Conservation (phyloP, 2,113 vertebrate species). For the Nerophis ophidion region DNA sequence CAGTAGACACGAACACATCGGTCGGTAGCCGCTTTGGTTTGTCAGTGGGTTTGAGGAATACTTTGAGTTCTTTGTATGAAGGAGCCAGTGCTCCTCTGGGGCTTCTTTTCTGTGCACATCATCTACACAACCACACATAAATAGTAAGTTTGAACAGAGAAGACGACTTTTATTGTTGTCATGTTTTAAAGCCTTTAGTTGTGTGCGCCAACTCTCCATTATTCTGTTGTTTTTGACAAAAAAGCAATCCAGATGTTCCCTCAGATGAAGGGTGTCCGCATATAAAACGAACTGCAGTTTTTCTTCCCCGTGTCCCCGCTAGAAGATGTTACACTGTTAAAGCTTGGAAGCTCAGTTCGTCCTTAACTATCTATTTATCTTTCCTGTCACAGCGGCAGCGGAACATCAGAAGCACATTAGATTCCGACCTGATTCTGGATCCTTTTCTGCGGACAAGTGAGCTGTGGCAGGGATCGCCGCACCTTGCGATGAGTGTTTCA, state of each 20-base stretch:
- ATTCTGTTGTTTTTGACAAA: slow-evolving; percentile 1
- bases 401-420: slow-evolving; percentile 36
- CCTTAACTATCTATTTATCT: slow-evolving; percentile 23
- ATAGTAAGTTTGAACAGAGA: slow-evolving; percentile 11
- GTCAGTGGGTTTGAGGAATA: slow-evolving; percentile 38
- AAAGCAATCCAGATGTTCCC: background rate
- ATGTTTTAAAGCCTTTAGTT: background rate
- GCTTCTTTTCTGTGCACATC: slow-evolving; percentile 18
- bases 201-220: background rate
- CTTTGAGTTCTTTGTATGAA: slow-evolving; percentile 24
- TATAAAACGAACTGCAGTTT: no score
- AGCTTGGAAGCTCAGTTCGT: slow-evolving; percentile 21
- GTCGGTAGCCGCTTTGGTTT: slow-evolving; percentile 43
- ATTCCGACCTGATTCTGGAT: slow-evolving; percentile 23
- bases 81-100: slow-evolving; percentile 21
- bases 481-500: slow-evolving; percentile 63
- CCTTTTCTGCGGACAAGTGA: slow-evolving; percentile 40
- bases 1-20: slow-evolving; percentile 27
- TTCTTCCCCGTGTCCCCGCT: background rate
- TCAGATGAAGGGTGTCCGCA: no score
- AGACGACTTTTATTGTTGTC: background rate
- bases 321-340: slow-evolving; percentile 18
- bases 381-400: slow-evolving; percentile 31
- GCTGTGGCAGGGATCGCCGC: slow-evolving; percentile 45
- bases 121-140: slow-evolving; percentile 19